Evolutionary conservation across 2,797 vertebrate genomes (phyloP).

Genomic region (Glossophaga mutica): DNA sequence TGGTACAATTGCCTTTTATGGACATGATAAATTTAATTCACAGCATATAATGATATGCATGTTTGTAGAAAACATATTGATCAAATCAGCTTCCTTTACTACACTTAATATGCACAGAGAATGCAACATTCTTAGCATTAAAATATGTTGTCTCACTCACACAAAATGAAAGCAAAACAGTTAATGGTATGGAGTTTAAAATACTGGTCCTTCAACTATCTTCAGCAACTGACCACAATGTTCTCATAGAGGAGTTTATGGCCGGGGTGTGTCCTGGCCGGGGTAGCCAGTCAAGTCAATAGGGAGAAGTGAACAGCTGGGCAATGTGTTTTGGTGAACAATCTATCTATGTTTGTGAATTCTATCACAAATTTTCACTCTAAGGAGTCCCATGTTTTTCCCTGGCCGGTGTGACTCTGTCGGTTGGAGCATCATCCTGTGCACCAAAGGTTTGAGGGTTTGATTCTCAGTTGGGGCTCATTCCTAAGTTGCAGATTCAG

Average conservation of each 20-base stretch:
- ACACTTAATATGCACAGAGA: slow-evolving; percentile 79
- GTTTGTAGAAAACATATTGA: slow-evolving; percentile 81
- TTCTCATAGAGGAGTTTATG: background rate
- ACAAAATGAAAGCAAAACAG: slow-evolving; percentile 78
- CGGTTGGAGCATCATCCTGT: background rate
- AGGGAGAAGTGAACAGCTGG: background rate
- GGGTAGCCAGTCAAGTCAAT: background rate
- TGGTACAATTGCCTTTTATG: slow-evolving; percentile 80
- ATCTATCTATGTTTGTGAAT: background rate
- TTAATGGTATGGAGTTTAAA: slow-evolving; percentile 71
- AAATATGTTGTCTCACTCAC: slow-evolving; percentile 76
- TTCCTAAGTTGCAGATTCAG: background rate
- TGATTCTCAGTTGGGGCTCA: background rate
- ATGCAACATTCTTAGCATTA: slow-evolving; percentile 79
- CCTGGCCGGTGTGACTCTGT: background rate
- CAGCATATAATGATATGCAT: slow-evolving; percentile 78
- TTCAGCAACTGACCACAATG: slow-evolving; percentile 38
- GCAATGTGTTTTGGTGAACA: background rate
- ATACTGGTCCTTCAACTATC: slow-evolving; percentile 59
- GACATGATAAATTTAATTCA: slow-evolving; percentile 79
- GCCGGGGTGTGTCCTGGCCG: background rate
- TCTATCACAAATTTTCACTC: background rate
- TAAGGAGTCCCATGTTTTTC: background rate
- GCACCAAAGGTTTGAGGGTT: background rate
- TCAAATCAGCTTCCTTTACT: slow-evolving; percentile 81